These are phyloP conservation scores for Asobara japonica DNA, from an alignment of 1,140 invertebrate genomes.

Conservation along the genomic window DNA sequence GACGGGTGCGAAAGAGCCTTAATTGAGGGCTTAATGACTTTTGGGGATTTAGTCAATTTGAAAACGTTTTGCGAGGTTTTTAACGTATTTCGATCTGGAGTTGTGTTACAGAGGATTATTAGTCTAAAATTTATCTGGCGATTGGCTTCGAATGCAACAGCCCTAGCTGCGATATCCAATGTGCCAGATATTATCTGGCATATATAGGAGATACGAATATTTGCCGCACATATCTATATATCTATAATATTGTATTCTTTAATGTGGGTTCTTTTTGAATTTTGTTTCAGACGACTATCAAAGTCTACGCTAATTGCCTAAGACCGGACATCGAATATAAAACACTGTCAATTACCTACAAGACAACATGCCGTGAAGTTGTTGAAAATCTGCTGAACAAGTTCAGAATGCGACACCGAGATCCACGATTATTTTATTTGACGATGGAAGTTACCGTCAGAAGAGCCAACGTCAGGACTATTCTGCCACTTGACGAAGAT, in stretches of 20 bases:
- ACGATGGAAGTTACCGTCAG: slow-evolving; percentile 92
- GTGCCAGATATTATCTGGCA: no score
- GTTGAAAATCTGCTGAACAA: slow-evolving; percentile 86
- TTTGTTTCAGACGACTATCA: slow-evolving; percentile 84
- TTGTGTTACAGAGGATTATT: no score
- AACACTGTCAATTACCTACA: slow-evolving; percentile 85
- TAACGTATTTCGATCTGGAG: background rate
- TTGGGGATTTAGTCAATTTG: background rate
- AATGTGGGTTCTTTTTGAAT: slow-evolving; percentile 47
- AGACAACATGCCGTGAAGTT: slow-evolving; percentile 87
- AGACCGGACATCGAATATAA: slow-evolving; percentile 94
- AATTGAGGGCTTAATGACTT: slow-evolving; percentile 8
- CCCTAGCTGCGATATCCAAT: no score
- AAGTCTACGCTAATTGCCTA: slow-evolving; percentile 88
- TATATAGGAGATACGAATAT: no score
- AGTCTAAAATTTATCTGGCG: no score
- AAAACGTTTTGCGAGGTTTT: background rate
- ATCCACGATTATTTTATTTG: slow-evolving; percentile 91
- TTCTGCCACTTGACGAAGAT: slow-evolving; percentile 87
- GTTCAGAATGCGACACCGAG: slow-evolving; percentile 90
- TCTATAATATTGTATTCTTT: slow-evolving; percentile 18
- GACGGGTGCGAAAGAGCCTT: slow-evolving; percentile 1
- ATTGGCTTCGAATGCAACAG: no score
- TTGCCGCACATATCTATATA: no score
- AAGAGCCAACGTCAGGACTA: slow-evolving; percentile 80